Evolutionary conservation across 2,888 invertebrate species (phyloP), one percentile per base, ranked within the genome.

Genomic region (Synanthedon formicaeformis): DNA sequence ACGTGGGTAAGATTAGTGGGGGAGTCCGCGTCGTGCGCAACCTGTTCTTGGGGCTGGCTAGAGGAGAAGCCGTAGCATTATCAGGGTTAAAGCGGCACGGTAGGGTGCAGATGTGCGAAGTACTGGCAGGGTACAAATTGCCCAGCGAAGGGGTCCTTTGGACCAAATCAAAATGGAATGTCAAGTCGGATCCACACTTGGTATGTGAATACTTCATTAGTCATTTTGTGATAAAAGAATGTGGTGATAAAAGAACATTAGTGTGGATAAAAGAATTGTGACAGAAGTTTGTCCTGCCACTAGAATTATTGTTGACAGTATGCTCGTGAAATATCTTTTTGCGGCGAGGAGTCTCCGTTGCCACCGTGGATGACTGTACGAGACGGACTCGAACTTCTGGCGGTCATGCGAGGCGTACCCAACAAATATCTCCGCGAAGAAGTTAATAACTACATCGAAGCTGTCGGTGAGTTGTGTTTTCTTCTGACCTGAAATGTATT

Each of bases 301-400:
- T 41, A 12, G n/a, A 45, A 45, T 40, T 48, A 5, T 4, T 51
- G 54, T 56, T 3, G 10, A 34, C 63, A 85, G 85, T 84, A 80
- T 53, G 62, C 71, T 6, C 67, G 71, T 1, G 66, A 80, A 51
- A 61, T 80, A 45, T 64, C 79, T 1, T 52, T 81, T 2, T 66
- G 76, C 56, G 72, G 74, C 51, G 63, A 67, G 1, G 57, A 54
- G 2, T 55, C 60, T 0, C 56, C 75, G 0, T 58, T 84, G 14
- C 84, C 85, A 0, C 56, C 60, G 0, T 86, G 85, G 85, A 74
- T 86, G 83, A 69, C 63, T 1, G 73, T 79, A 10, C 63, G 58
- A 34, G 71, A 78, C 8, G 78, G 72, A 0, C 59, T 86, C 14
- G 56, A 66, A 14, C 53, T 83, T 57, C 61, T 84, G 2, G 83